These are phyloP conservation scores for Pseudomugil gertrudae DNA, from an alignment of 2,797 vertebrate genomes.

Conservation along the genomic window DNA sequence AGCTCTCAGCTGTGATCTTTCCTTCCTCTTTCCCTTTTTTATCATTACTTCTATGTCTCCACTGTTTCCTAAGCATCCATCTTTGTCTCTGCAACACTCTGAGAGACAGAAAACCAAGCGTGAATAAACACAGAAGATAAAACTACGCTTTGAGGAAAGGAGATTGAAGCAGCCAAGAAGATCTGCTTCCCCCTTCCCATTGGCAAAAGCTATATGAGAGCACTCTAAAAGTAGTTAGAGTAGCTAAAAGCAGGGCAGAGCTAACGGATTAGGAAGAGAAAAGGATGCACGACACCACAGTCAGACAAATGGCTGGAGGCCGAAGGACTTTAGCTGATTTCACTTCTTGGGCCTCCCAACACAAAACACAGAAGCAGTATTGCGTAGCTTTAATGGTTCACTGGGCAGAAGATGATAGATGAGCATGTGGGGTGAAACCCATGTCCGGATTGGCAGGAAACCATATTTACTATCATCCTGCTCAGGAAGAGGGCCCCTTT, in stretches of 20 bases:
- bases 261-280: constrained; percentile 35
- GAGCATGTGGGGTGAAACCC: constrained; percentile 5
- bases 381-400: constrained; percentile 47
- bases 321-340: constrained; percentile 44
- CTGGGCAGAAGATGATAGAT: constrained; percentile 46
- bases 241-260: constrained; percentile 40
- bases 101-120: constrained; percentile 23
- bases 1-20: constrained; percentile 36
- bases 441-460: constrained; percentile 17
- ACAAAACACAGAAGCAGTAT: constrained; percentile 12
- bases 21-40: constrained; percentile 14
- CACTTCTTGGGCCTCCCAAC: constrained; percentile 38
- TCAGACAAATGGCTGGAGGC: constrained; percentile 50
- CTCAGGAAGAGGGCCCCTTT: neutral
- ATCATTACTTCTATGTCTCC: constrained; percentile 26
- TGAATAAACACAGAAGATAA: constrained; percentile 39
- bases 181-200: constrained; percentile 39
- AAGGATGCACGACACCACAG: constrained; percentile 30
- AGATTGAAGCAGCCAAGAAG: constrained; percentile 20
- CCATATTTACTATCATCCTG: neutral
- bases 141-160: constrained; percentile 21
- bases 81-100: constrained; percentile 39
- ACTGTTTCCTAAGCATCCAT: constrained; percentile 45
- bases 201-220: constrained; percentile 56
- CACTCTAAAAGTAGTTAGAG: constrained; percentile 54